Percentiles rank a stretch among this genome's conserved stretches.
These are phyloP conservation scores for Lamellibrachia luymesi DNA, from an alignment of 1,140 invertebrate genomes.

Conservation along the genomic window DNA sequence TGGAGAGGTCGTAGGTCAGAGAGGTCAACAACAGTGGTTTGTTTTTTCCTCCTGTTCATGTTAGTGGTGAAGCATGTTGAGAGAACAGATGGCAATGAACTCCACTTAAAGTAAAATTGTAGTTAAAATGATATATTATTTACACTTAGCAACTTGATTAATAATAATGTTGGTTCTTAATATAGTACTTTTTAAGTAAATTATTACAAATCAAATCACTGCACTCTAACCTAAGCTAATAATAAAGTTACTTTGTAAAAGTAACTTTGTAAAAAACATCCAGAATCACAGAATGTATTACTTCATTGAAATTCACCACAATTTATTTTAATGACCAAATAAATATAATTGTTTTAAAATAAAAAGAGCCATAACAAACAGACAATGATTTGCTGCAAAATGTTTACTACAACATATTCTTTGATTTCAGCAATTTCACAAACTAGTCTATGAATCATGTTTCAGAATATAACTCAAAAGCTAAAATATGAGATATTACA, in stretches of 20 bases:
- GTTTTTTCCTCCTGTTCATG: neutral
- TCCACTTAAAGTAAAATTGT: neutral
- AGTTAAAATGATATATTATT: neutral
- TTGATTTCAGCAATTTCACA: neutral
- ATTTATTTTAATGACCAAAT: neutral
- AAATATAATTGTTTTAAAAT: neutral
- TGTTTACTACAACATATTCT: neutral
- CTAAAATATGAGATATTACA: neutral
- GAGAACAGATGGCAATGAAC: conserved; percentile 1
- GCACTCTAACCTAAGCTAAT: too few species aligned
- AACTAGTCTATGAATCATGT: neutral
- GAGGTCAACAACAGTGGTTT: neutral
- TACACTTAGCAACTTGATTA: neutral
- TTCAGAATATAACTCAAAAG: neutral
- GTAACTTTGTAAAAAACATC: too few species aligned
- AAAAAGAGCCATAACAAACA: neutral
- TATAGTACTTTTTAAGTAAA: too few species aligned
- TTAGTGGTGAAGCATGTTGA: neutral
- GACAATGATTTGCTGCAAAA: neutral
- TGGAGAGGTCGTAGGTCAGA: neutral
- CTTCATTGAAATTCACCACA: neutral
- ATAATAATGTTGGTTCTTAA: too few species aligned
- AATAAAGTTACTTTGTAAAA: too few species aligned
- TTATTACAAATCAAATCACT: too few species aligned
- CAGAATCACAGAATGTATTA: neutral